Percentiles rank a stretch among this genome's conserved stretches.
These are phyloP conservation scores for Caenorhabditis sulstoni DNA, from an alignment of 2,888 invertebrate species.

Conservation along the genomic window DNA sequence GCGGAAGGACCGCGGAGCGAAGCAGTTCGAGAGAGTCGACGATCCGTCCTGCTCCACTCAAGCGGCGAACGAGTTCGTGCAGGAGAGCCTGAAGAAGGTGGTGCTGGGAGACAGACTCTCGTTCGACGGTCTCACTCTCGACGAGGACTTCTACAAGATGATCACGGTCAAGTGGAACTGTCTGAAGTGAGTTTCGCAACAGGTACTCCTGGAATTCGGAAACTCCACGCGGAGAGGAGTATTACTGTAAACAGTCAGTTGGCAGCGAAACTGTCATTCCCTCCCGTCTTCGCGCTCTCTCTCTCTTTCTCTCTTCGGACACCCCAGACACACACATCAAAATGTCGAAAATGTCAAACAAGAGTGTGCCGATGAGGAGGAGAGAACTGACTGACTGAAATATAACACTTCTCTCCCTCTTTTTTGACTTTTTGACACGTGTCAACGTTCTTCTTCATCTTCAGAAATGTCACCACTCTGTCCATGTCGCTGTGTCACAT, in stretches of 20 bases:
- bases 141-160: slow-evolving; percentile 56
- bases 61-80: slow-evolving; percentile 14
- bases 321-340: slow-evolving; percentile 54
- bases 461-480: slow-evolving; percentile 50
- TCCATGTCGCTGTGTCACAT: slow-evolving; percentile 49
- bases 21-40: slow-evolving; percentile 34
- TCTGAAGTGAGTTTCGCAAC: slow-evolving; percentile 47
- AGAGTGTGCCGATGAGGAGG: slow-evolving; percentile 39
- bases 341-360: slow-evolving; percentile 58
- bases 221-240: slow-evolving; percentile 6
- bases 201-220: background rate
- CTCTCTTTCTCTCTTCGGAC: slow-evolving; percentile 33
- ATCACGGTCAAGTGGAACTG: slow-evolving; percentile 57
- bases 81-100: slow-evolving; percentile 40
- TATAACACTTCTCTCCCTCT: slow-evolving; percentile 27
- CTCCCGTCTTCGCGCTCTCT: slow-evolving; percentile 5
- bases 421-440: slow-evolving; percentile 59
- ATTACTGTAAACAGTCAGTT: slow-evolving; percentile 45
- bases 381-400: slow-evolving; percentile 32
- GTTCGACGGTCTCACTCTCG: slow-evolving; percentile 58
- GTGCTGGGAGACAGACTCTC: slow-evolving; percentile 48
- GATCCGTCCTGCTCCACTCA: slow-evolving; percentile 38
- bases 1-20: slow-evolving; percentile 30
- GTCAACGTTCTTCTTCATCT: slow-evolving; percentile 31
- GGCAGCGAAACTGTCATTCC: slow-evolving; percentile 50